phyloP scores from a whole-genome alignment of 2,888 invertebrate species.

The Chelonus formosanus region DNA sequence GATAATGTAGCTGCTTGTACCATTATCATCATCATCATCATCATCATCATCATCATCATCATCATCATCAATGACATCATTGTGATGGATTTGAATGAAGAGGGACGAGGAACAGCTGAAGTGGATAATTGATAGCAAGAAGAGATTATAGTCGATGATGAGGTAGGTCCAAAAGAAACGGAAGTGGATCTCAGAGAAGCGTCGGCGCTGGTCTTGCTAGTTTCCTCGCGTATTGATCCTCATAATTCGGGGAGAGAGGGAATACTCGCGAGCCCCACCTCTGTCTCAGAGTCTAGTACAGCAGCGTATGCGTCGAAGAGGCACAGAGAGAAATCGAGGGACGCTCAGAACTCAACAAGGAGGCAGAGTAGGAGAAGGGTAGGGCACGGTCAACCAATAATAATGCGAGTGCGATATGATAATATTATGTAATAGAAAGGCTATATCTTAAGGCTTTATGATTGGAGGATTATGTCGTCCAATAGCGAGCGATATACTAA shows the following conservation, averaged over 20 bases:
- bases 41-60: not conserved
- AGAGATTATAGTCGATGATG: conserved; percentile 2
- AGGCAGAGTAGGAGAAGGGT: conserved; percentile 41
- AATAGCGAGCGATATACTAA: conserved; percentile 44
- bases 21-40: not conserved
- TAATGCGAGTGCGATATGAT: conserved; percentile 62
- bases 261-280: conserved; percentile 35
- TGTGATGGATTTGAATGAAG: conserved; percentile 2
- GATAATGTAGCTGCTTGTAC: not conserved
- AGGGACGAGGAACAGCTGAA: conserved; percentile 1
- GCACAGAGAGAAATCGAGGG: conserved; percentile 16
- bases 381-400: conserved; percentile 62
- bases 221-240: conserved; percentile 64
- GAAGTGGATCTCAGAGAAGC: conserved; percentile 58
- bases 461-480: conserved; percentile 57
- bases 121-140: not conserved
- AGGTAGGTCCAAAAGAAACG: conserved; percentile 44
- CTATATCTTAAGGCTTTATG: conserved; percentile 55
- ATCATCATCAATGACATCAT: not conserved
- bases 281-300: conserved; percentile 9
- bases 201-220: conserved; percentile 61
- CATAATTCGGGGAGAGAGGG: conserved; percentile 59
- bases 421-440: conserved; percentile 63
- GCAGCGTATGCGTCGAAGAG: conserved; percentile 53
- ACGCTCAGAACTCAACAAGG: conserved; percentile 6